phyloP scores from a whole-genome alignment of 2,888 invertebrate genomes.

The Rhingia campestris region DNA sequence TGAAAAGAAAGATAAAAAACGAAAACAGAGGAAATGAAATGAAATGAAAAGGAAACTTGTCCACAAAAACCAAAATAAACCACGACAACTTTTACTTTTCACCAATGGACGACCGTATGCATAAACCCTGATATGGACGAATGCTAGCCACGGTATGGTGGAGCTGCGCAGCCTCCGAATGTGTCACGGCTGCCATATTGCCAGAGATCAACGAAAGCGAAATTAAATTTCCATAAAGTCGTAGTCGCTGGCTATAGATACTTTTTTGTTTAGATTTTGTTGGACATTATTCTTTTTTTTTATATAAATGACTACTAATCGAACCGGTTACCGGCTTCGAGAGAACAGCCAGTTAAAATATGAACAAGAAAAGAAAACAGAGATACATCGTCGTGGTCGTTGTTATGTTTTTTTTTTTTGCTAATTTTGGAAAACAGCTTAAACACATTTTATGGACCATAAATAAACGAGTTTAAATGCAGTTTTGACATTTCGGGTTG shows the following conservation, averaged over 20 bases:
- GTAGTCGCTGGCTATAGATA: slow-evolving; percentile 17
- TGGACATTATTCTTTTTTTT: slow-evolving; percentile 26
- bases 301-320: slow-evolving; percentile 54
- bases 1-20: slow-evolving; percentile 16
- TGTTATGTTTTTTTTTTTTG: slow-evolving; percentile 54
- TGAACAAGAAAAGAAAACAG: slow-evolving; percentile 31
- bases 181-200: slow-evolving; percentile 57
- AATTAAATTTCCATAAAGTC: slow-evolving; percentile 69
- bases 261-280: slow-evolving; percentile 33
- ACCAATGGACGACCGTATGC: slow-evolving; percentile 30
- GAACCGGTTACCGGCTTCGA: slow-evolving; percentile 66
- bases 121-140: slow-evolving; percentile 34
- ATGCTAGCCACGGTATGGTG: slow-evolving; percentile 12
- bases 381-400: slow-evolving; percentile 14
- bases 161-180: slow-evolving; percentile 59
- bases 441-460: slow-evolving; percentile 41
- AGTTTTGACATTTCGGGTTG: slow-evolving; percentile 62
- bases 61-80: slow-evolving; percentile 25
- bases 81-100: slow-evolving; percentile 65
- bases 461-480: slow-evolving; percentile 61
- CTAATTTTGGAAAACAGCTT: slow-evolving; percentile 44
- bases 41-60: slow-evolving; percentile 36
- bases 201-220: slow-evolving; percentile 66
- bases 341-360: slow-evolving; percentile 12
- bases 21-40: slow-evolving; percentile 13